phyloP scores from a whole-genome alignment of 2,888 invertebrate species.

The Rotaria sp. region DNA sequence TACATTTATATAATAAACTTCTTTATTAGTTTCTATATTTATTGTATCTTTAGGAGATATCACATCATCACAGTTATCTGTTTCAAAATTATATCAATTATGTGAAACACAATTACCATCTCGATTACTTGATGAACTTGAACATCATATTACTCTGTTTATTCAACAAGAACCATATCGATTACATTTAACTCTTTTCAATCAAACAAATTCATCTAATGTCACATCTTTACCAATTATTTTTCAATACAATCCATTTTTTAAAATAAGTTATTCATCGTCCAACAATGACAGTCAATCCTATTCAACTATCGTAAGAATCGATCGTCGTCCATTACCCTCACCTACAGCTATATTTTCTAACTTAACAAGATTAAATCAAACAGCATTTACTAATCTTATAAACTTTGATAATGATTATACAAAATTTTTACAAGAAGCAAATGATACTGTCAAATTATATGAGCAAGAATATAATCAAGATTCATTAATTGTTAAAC shows the following conservation, averaged over 20 bases:
- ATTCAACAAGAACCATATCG: not conserved
- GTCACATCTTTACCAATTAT: not conserved
- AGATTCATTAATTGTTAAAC: not conserved
- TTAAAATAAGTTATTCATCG: not conserved
- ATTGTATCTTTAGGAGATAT: not conserved
- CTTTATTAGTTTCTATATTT: not conserved
- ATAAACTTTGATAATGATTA: not conserved
- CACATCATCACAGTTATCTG: not conserved
- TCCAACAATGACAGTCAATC: not conserved
- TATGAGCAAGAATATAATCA: slow-evolving; percentile 6
- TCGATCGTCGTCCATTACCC: not conserved
- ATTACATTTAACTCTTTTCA: not conserved
- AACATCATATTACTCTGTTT: not conserved
- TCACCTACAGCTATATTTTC: not conserved
- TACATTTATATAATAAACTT: no score
- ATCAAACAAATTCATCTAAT: not conserved
- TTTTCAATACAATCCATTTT: not conserved
- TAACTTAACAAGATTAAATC: not conserved
- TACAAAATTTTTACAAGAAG: not conserved
- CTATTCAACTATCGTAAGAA: not conserved
- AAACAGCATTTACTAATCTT: not conserved
- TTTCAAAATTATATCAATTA: not conserved
- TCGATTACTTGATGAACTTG: not conserved
- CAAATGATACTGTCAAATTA: not conserved
- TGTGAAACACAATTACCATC: not conserved